Evolutionary conservation across 2,888 invertebrate species (phyloP).

Genomic region (Zygaena filipendulae): DNA sequence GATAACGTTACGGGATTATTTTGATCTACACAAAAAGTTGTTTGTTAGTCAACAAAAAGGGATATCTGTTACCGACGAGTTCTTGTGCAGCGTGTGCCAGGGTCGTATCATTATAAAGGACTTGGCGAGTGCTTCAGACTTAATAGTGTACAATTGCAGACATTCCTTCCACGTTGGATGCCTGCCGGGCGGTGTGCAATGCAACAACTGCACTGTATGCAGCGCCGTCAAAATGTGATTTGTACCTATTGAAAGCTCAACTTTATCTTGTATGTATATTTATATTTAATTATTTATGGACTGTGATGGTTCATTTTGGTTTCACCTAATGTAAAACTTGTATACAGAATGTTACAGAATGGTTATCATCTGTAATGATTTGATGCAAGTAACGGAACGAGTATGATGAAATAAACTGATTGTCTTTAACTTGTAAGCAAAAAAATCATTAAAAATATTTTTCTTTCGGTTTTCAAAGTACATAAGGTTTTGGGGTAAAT

Average conservation of each 20-base stretch:
- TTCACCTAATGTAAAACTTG: too few relatives aligned
- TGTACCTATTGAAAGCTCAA: slow-evolving; percentile 29
- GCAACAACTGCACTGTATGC: slow-evolving; percentile 44
- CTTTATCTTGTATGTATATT: slow-evolving; percentile 20
- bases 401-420: too few relatives aligned
- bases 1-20: slow-evolving; percentile 91
- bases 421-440: too few relatives aligned
- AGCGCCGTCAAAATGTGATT: slow-evolving; percentile 54
- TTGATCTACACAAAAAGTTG: slow-evolving; percentile 84
- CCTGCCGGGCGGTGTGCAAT: slow-evolving; percentile 63
- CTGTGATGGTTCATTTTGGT: too few relatives aligned
- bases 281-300: too few relatives aligned
- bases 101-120: slow-evolving; percentile 81
- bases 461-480: too few relatives aligned
- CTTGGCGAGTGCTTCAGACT: slow-evolving; percentile 73
- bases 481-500: too few relatives aligned
- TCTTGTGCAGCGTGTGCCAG: slow-evolving; percentile 83
- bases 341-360: too few relatives aligned
- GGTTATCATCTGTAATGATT: too few relatives aligned
- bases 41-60: slow-evolving; percentile 83
- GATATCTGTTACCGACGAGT: slow-evolving; percentile 78
- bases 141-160: slow-evolving; percentile 87
- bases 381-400: too few relatives aligned
- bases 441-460: too few relatives aligned
- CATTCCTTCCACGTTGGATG: slow-evolving; percentile 92